Evolutionary conservation across 2,888 invertebrate species (phyloP).

Genomic region (Hemistola chrysoprasaria): DNA sequence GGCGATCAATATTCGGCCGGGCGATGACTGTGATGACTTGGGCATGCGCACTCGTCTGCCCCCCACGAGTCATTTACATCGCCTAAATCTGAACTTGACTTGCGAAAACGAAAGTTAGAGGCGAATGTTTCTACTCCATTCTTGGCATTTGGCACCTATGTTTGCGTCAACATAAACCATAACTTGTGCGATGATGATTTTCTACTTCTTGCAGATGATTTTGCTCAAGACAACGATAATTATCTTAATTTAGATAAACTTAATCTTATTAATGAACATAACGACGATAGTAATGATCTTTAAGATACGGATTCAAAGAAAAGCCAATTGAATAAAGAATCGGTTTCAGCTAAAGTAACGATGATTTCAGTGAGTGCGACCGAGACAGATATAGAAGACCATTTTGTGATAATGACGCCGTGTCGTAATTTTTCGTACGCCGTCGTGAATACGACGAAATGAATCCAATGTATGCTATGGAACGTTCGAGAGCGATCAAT

Average conservation of each 20-base stretch:
- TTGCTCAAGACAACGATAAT: constrained; percentile 2
- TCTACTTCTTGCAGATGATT: constrained; percentile 1
- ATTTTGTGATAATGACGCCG: constrained; percentile 44
- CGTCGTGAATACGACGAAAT: constrained; percentile 5
- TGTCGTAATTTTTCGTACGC: constrained; percentile 24
- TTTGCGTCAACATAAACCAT: constrained; percentile 19
- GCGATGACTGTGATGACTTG: constrained; percentile 81
- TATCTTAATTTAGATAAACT: background rate
- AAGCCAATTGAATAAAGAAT: constrained; percentile 22
- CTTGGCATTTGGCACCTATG: constrained; percentile 49
- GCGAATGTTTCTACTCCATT: constrained; percentile 76
- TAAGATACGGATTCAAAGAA: background rate
- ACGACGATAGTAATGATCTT: background rate
- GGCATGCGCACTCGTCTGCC: constrained; percentile 64
- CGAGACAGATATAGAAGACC: constrained; percentile 51
- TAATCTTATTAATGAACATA: background rate
- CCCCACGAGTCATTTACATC: constrained; percentile 54
- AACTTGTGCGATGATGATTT: constrained; percentile 10
- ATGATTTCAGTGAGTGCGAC: constrained; percentile 51
- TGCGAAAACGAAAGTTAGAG: constrained; percentile 79
- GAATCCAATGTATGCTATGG: background rate
- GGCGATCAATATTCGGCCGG: constrained; percentile 80
- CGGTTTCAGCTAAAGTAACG: constrained; percentile 33
- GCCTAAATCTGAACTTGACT: constrained; percentile 80
- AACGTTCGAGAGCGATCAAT: constrained; percentile 2